phyloP scores from a whole-genome alignment of 2,797 vertebrate species.

The Buceros bicornis region DNA sequence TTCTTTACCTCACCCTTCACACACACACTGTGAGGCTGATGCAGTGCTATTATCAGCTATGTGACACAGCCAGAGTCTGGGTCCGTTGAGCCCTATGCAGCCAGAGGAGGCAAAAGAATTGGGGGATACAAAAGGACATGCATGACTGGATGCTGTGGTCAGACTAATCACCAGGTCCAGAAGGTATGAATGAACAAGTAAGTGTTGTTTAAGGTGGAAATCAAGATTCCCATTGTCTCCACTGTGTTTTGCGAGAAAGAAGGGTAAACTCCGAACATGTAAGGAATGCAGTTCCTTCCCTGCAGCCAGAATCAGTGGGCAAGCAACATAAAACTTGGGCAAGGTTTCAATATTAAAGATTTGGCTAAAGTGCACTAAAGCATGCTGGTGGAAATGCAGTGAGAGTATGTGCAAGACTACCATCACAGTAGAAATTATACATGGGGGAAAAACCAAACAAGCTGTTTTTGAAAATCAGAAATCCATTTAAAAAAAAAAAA shows the following conservation, averaged over 20 bases:
- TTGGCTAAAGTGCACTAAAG: not conserved
- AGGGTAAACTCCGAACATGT: not conserved
- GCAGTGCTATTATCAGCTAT: not conserved
- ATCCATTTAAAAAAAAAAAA: not conserved
- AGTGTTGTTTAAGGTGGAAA: not conserved
- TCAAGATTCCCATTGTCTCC: not conserved
- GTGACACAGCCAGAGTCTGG: not conserved
- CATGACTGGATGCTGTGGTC: not conserved
- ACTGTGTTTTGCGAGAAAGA: not conserved
- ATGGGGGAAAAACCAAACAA: fast-evolving
- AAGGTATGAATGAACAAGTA: not conserved
- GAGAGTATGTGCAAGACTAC: not conserved
- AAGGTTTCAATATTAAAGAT: not conserved
- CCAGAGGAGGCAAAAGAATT: not conserved
- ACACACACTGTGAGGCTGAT: not conserved
- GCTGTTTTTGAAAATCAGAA: not conserved
- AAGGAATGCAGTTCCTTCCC: not conserved
- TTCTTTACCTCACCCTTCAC: not conserved
- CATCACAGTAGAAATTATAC: not conserved
- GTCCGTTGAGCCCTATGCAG: not conserved
- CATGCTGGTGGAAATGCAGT: not conserved
- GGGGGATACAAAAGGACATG: not conserved
- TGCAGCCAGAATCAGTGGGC: not conserved
- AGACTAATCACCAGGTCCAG: not conserved
- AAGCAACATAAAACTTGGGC: not conserved